Conservation (phyloP, 2,113 vertebrate species). For the Arenaria interpres region DNA sequence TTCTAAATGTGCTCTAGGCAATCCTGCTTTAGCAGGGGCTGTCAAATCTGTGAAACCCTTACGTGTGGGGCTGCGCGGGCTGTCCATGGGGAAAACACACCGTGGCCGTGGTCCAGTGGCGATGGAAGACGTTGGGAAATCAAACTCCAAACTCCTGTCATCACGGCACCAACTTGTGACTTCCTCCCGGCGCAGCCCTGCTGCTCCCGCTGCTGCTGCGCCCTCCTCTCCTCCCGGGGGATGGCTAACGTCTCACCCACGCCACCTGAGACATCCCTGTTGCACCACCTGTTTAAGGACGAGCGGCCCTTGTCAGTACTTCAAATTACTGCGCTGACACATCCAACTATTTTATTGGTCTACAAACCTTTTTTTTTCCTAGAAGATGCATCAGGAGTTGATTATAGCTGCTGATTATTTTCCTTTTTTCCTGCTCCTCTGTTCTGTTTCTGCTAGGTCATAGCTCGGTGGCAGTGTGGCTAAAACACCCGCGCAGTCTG, state of each 20-base stretch:
- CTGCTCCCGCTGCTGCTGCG: background rate
- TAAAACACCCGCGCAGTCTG: background rate
- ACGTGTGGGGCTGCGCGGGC: fast-evolving
- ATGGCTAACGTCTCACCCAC: background rate
- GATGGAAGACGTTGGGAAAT: background rate
- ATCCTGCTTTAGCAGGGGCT: too few species aligned
- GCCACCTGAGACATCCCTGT: background rate
- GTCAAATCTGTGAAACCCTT: too few species aligned
- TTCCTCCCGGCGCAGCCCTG: background rate
- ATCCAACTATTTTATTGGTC: background rate
- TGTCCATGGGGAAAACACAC: fast-evolving
- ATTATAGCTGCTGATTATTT: background rate
- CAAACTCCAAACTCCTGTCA: fast-evolving
- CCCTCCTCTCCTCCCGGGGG: too few species aligned
- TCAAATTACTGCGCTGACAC: background rate
- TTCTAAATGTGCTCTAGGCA: too few species aligned
- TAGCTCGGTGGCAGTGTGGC: background rate
- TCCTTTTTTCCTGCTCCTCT: background rate
- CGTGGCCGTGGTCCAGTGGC: fast-evolving
- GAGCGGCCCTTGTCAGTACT: background rate
- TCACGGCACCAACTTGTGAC: fast-evolving
- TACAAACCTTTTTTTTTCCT: background rate
- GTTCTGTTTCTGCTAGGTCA: background rate
- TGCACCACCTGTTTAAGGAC: background rate
- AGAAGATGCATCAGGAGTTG: background rate